Conservation (phyloP, 2,888 invertebrate genomes). For the Lasioglossum marginatum region DNA sequence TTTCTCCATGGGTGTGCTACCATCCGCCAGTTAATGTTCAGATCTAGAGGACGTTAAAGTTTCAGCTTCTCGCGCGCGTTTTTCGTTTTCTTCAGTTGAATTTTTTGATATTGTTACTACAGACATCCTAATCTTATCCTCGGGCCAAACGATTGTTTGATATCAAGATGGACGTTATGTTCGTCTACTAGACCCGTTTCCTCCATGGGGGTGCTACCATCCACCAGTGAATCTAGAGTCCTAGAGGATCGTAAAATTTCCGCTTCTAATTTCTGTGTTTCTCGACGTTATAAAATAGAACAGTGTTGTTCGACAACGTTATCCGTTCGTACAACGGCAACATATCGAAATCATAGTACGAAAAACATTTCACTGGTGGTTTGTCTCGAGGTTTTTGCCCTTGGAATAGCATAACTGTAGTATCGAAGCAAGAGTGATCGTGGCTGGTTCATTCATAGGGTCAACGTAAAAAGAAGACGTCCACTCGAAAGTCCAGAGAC, state of each 20-base stretch:
- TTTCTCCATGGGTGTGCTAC: slow-evolving; percentile 6
- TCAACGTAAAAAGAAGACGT: slow-evolving; percentile 55
- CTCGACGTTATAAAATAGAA: not conserved
- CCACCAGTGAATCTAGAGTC: not conserved
- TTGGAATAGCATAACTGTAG: slow-evolving; percentile 20
- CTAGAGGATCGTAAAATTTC: not conserved
- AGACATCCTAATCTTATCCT: not conserved
- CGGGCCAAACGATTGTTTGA: not conserved
- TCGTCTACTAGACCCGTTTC: not conserved
- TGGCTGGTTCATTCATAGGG: slow-evolving; percentile 40
- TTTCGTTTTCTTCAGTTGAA: not conserved
- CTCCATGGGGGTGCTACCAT: not conserved
- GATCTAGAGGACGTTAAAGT: not conserved
- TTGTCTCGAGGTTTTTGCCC: slow-evolving; percentile 29
- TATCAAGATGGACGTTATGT: not conserved
- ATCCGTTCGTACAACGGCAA: not conserved
- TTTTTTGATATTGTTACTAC: not conserved
- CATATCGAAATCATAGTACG: not conserved
- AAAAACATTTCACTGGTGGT: not conserved
- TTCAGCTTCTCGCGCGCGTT: not conserved
- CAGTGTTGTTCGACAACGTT: not conserved
- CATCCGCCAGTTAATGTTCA: not conserved
- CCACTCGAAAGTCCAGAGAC: slow-evolving; percentile 62
- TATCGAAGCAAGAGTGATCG: slow-evolving; percentile 23
- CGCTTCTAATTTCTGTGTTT: not conserved